phyloP scores from a whole-genome alignment of 2,888 invertebrate genomes.

The Synanthedon formicaeformis region DNA sequence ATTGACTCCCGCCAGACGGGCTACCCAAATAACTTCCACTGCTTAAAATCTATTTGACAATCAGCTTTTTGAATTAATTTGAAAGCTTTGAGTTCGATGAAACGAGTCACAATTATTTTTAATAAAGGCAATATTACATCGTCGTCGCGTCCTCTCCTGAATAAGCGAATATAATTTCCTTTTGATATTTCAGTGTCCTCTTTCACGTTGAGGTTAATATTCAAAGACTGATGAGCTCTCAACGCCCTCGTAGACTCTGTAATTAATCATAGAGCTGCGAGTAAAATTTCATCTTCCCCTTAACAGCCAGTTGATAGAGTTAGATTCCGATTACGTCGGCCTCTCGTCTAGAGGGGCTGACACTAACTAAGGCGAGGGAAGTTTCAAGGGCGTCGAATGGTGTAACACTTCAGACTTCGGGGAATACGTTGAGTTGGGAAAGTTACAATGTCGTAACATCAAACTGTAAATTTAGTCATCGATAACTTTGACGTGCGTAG shows the following conservation, averaged over 20 bases:
- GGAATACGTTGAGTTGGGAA: not conserved
- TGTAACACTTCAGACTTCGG: conserved; percentile 3
- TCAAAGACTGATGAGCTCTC: conserved; percentile 14
- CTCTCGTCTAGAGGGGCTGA: conserved; percentile 12
- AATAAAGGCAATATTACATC: not conserved
- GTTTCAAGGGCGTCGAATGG: conserved; percentile 8
- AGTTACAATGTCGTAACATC: not conserved
- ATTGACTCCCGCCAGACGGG: no score
- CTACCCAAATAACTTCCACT: no score
- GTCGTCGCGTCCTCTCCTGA: conserved; percentile 3
- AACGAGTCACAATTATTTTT: conserved; percentile 5
- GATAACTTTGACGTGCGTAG: no score
- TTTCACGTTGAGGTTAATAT: conserved; percentile 16
- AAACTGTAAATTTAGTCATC: conserved; percentile 2
- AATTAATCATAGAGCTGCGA: conserved; percentile 11
- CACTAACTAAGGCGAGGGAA: conserved; percentile 2
- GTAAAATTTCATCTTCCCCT: conserved; percentile 11
- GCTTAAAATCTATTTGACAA: not conserved
- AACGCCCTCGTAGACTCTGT: conserved; percentile 9
- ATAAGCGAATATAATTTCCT: conserved; percentile 16
- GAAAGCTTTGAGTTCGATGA: conserved; percentile 7
- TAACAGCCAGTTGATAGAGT: conserved; percentile 9
- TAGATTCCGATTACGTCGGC: conserved; percentile 25
- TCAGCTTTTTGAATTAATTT: conserved; percentile 8
- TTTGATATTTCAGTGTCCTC: conserved; percentile 21